phyloP scores from a whole-genome alignment of 1,140 invertebrate genomes.

The Drosophila kikkawai region DNA sequence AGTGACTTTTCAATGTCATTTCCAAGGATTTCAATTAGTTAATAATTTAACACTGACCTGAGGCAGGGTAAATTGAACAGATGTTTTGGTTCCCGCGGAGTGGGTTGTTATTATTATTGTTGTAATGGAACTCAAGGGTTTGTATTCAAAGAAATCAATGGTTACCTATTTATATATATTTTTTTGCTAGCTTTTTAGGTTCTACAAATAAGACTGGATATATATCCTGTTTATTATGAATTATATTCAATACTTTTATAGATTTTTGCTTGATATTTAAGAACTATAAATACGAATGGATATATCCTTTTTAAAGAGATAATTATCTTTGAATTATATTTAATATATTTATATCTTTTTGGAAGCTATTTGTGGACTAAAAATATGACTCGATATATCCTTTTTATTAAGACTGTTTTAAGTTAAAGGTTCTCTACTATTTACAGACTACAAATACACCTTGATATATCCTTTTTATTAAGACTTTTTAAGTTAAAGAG shows the following conservation, averaged over 20 bases:
- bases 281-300: neutral
- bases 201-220: too few species aligned
- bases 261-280: neutral
- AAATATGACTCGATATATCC: neutral
- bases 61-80: constrained; percentile 20
- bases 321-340: neutral
- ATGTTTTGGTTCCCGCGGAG: constrained; percentile 37
- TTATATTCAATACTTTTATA: neutral
- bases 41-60: constrained; percentile 36
- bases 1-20: constrained; percentile 75
- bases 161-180: too few species aligned
- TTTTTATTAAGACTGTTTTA: neutral
- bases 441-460: neutral
- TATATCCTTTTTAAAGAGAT: neutral
- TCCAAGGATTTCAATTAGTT: constrained; percentile 43
- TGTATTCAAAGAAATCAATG: neutral
- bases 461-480: neutral
- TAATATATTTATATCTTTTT: neutral
- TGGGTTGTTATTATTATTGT: constrained; percentile 9
- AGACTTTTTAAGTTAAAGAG: neutral
- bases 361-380: too few species aligned
- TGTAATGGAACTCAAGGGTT: neutral
- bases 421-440: neutral
- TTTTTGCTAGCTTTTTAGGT: too few species aligned
- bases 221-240: too few species aligned